These are phyloP conservation scores for Xenops minutus DNA, from an alignment of 2,797 vertebrate species.

Conservation along the genomic window DNA sequence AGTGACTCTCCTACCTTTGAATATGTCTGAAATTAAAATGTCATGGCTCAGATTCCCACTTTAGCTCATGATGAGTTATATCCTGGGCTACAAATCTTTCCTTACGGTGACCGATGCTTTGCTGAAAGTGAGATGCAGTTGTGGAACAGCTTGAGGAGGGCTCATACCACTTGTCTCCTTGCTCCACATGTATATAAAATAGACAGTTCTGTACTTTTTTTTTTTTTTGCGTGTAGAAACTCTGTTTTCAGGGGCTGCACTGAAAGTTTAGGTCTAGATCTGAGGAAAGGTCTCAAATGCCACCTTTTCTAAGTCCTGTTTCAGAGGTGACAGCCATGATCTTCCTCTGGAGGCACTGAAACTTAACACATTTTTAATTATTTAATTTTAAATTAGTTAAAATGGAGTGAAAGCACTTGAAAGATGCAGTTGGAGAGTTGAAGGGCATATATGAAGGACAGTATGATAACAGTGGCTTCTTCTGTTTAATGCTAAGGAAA, in stretches of 20 bases:
- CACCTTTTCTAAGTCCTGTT: not conserved
- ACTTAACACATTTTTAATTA: accelerated
- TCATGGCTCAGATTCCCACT: conserved; percentile 3
- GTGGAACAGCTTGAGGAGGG: not conserved
- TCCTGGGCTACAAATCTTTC: not conserved
- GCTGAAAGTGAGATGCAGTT: not conserved
- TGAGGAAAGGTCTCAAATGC: not conserved
- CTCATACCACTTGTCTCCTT: not conserved
- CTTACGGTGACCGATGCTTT: not conserved
- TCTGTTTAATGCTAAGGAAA: not conserved
- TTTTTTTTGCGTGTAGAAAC: accelerated
- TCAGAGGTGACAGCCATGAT: not conserved
- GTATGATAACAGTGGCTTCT: not conserved
- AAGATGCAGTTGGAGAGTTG: not conserved
- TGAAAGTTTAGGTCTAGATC: not conserved
- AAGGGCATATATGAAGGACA: accelerated
- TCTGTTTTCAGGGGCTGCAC: accelerated
- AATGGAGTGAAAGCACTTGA: not conserved
- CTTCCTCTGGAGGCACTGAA: not conserved
- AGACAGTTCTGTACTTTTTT: accelerated
- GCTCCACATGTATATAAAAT: accelerated
- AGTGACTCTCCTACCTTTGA: conserved; percentile 16
- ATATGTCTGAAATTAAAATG: conserved; percentile 5
- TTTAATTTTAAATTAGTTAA: not conserved
- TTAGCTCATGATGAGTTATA: not conserved